Evolutionary conservation across 2,113 vertebrate species (phyloP), one percentile per base, ranked within the genome.

Genomic region (Pollimyrus isidori): DNA sequence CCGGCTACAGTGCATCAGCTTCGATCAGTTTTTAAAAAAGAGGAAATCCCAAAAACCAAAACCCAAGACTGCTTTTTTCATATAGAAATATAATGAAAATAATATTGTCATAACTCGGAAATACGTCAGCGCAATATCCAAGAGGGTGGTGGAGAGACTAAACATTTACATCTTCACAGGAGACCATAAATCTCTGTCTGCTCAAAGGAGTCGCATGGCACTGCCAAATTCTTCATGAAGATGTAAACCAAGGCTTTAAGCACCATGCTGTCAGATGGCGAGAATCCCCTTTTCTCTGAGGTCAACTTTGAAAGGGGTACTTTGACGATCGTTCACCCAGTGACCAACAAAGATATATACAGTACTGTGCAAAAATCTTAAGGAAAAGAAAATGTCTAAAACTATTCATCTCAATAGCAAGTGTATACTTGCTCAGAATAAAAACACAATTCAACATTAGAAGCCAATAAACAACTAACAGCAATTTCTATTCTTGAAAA

Each of bases 171-270:
- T 92, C 88, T 52, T 90, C 21, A 87, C 46, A 73, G 76, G 56
- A 90, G 88, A 48, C 86, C 90, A 93, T 95, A 94, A 93, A 95
- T 95, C 92, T 92, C 88, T 87, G 9, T 91, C 92, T 94, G 92
- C 86, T 96, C 94, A 96, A 95, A 96, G 93, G 93, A 93, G 93
- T 93, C 91, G 91, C 88, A 91, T 91, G 92, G 93, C 94, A 94
- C 94, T 93, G 95, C 95, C 94, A 95, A 95, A 95, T 94, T 93
- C 93, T 94, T 95, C 94, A 96, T 95, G 94, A 95, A 95, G 95
- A 95, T 95, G 95, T 94, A 93, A 96, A 92, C 93, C 92, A 30
- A 91, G 90, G 90, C 91, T 91, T 35, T 23, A 62, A 45, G 53
- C 65, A 42, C 82, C 69, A 89, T 86, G 53, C 52, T 86, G 56